Evolutionary conservation across 1,140 invertebrate genomes (phyloP).

Genomic region (Drosophila serrata): DNA sequence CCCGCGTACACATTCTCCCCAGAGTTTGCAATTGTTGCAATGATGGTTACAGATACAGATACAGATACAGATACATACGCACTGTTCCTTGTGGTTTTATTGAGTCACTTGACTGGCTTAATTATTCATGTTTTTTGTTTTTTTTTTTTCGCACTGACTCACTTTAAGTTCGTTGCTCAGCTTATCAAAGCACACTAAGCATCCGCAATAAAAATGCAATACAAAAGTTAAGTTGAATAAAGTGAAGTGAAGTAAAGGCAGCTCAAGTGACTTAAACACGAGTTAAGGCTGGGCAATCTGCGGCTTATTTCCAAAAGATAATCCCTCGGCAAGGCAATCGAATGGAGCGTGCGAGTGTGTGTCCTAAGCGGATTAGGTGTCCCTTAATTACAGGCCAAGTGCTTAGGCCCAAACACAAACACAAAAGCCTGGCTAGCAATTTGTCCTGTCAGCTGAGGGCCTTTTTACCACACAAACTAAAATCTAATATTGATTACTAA

Average conservation of each 20-base stretch:
- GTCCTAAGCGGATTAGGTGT: slow-evolving; percentile 49
- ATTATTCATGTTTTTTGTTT: slow-evolving; percentile 27
- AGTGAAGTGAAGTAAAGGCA: not conserved
- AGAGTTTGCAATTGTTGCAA: slow-evolving; percentile 6
- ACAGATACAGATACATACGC: not conserved
- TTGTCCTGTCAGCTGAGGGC: slow-evolving; percentile 13
- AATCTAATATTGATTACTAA: slow-evolving; percentile 50
- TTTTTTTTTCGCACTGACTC: slow-evolving; percentile 16
- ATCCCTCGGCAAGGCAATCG: slow-evolving; percentile 16
- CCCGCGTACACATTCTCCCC: not conserved
- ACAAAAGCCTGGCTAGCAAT: not conserved
- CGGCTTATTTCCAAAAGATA: slow-evolving; percentile 9
- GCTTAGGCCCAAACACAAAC: slow-evolving; percentile 33
- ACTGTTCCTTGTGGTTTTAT: slow-evolving; percentile 3
- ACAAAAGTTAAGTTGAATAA: not conserved
- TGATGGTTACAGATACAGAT: slow-evolving; percentile 6
- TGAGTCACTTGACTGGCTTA: slow-evolving; percentile 33
- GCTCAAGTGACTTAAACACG: slow-evolving; percentile 24
- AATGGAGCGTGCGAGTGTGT: slow-evolving; percentile 1
- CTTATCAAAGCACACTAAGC: slow-evolving; percentile 15
- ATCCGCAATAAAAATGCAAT: not conserved
- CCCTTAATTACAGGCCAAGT: slow-evolving; percentile 36
- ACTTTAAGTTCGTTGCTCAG: not conserved
- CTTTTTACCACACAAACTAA: slow-evolving; percentile 12
- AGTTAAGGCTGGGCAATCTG: slow-evolving; percentile 10